Evolutionary conservation across 2,113 vertebrate species (phyloP).

Genomic region (Albula glossodonta): DNA sequence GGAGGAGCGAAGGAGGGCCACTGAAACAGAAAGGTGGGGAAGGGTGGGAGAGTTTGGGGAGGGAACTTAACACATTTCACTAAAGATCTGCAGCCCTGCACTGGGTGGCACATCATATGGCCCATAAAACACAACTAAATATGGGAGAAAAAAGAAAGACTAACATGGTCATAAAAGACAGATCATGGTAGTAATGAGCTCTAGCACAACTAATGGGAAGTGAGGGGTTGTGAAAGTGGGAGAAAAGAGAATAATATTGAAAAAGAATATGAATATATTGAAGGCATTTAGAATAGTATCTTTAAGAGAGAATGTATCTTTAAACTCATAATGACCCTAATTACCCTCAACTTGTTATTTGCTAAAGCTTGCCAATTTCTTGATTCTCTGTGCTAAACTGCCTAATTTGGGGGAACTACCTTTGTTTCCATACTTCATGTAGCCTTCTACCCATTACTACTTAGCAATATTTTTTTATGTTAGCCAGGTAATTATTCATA

Average conservation of each 20-base stretch:
- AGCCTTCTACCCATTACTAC: too few species aligned
- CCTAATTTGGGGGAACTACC: background rate
- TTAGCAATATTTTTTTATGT: too few species aligned
- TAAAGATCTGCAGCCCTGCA: background rate
- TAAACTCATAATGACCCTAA: background rate
- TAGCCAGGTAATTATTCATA: too few species aligned
- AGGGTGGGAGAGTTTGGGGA: background rate
- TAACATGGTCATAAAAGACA: background rate
- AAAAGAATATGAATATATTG: background rate
- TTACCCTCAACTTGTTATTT: background rate
- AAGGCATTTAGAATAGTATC: background rate
- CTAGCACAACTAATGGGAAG: background rate
- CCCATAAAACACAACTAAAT: background rate
- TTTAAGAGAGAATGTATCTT: background rate
- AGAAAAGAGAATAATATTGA: background rate
- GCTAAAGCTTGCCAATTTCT: too few species aligned
- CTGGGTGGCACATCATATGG: background rate
- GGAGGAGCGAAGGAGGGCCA: background rate
- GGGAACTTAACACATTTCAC: slow-evolving; percentile 3
- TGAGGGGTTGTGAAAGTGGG: background rate
- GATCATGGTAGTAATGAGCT: background rate
- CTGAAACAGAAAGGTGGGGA: too few species aligned
- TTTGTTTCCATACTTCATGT: background rate
- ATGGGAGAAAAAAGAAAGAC: background rate
- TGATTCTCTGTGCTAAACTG: background rate